phyloP scores from a whole-genome alignment of 2,888 invertebrate genomes.

The Phaedon cochleariae region DNA sequence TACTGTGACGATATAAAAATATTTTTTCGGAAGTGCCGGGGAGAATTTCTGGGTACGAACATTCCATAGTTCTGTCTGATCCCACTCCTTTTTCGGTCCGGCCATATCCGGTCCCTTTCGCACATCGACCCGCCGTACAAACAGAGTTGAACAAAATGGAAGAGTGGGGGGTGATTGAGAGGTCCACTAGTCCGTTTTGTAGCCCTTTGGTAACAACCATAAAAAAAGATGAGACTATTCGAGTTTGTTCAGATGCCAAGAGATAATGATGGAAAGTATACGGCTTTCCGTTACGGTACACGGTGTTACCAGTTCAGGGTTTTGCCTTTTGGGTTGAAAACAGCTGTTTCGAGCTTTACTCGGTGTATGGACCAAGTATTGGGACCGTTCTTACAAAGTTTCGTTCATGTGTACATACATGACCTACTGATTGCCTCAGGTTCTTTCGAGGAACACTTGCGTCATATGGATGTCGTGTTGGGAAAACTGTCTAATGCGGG shows the following conservation, averaged over 20 bases:
- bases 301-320: not conserved
- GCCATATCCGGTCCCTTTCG: not conserved
- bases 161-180: not conserved
- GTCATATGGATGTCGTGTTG: too few relatives aligned
- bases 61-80: not conserved
- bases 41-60: not conserved
- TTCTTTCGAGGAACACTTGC: too few relatives aligned
- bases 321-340: not conserved
- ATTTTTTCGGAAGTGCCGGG: not conserved
- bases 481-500: too few relatives aligned
- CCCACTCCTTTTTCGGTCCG: not conserved
- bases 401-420: not conserved
- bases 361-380: not conserved
- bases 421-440: not conserved
- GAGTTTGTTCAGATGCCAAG: not conserved
- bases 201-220: not conserved
- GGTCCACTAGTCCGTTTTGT: not conserved
- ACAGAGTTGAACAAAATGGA: not conserved
- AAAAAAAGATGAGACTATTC: not conserved
- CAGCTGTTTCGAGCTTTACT: not conserved
- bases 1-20: not conserved
- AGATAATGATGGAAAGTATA: not conserved
- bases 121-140: not conserved
- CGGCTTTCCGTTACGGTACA: not conserved
- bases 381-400: not conserved